Base-by-base conservation (phyloP, 1,140 invertebrate genomes). In the Aphidius ervi region DNA sequence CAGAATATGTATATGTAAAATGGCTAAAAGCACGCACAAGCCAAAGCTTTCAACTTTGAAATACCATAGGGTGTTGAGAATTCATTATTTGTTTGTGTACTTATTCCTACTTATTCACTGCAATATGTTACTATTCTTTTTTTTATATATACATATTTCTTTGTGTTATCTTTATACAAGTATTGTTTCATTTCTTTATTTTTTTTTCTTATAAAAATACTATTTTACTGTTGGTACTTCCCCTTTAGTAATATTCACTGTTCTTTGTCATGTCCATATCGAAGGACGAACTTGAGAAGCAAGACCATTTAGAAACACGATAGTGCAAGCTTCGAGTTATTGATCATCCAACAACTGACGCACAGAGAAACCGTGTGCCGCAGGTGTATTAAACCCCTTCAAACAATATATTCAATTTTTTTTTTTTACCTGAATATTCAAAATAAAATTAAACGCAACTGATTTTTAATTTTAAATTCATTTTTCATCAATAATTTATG, bases 311-410 rank as follows among this genome's bases (percentile, higher is more conserved):
- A 58, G 63, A 58, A 61, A 61, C 61, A 37, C 42, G 42, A 65
- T 54, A 52, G 54, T 70, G 67, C 52, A 53, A 23, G 62, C 59
- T 70, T 68, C 63, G 23, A 68, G 68, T 68, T 71, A 71, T 71
- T 68, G 70, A 71, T 71, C 63, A 70, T 70, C 53, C 46, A 23
- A 46, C 53, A 23, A 48, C 42, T 52, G 55, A 62, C 54, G 60
- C 60, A 57, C 55, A 20, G 50, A 42, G 31, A 46, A 52, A 52
- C 10, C 49, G 5, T 52, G 31, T 52, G 49, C 31, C 31, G 31
- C 56, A 58, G 20, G 20, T 58, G 56, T 46, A 10, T 52, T 9
- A 10, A 49, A 49, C n/a, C 31, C 31, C 31, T 52, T 37, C 8
- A 9, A 52, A 52, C 49, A 9, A 9, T 39, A 9, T 37, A 52